phyloP scores from a whole-genome alignment of 2,888 invertebrate species.

The Deroplatys truncata region DNA sequence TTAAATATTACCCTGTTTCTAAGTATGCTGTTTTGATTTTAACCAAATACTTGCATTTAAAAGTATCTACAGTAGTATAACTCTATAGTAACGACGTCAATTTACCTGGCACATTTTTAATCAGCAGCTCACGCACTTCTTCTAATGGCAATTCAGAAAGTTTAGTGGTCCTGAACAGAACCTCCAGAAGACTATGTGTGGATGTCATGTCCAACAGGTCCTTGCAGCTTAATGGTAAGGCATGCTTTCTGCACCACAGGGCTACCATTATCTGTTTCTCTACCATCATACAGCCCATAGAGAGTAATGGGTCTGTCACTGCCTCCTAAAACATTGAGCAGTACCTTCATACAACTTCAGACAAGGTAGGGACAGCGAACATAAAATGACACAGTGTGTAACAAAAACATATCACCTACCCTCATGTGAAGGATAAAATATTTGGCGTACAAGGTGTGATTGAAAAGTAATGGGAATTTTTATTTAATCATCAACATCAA shows the following conservation, averaged over 20 bases:
- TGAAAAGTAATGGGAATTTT: too few species aligned
- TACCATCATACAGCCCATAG: slow-evolving; percentile 32
- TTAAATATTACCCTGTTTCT: too few species aligned
- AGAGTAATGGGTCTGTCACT: slow-evolving; percentile 33
- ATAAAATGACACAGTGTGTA: too few species aligned
- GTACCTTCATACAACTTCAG: too few species aligned
- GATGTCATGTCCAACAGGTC: slow-evolving; percentile 36
- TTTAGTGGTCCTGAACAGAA: slow-evolving; percentile 38
- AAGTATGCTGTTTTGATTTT: too few species aligned
- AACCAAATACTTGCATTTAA: too few species aligned
- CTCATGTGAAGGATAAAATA: too few species aligned
- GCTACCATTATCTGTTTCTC: slow-evolving; percentile 35
- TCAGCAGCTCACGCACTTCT: slow-evolving; percentile 35
- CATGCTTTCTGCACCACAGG: slow-evolving; percentile 34
- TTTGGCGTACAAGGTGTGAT: too few species aligned
- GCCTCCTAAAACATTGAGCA: slow-evolving; percentile 1
- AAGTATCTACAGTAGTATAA: too few species aligned
- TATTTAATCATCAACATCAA: too few species aligned
- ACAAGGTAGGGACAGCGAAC: too few species aligned
- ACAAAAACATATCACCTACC: too few species aligned
- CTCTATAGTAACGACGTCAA: not conserved
- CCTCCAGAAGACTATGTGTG: slow-evolving; percentile 35
- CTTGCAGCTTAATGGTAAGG: slow-evolving; percentile 33
- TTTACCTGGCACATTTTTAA: slow-evolving; percentile 26
- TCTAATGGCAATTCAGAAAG: slow-evolving; percentile 37